phyloP scores from a whole-genome alignment of 2,797 vertebrate genomes.

The Decapterus maruadsi region DNA sequence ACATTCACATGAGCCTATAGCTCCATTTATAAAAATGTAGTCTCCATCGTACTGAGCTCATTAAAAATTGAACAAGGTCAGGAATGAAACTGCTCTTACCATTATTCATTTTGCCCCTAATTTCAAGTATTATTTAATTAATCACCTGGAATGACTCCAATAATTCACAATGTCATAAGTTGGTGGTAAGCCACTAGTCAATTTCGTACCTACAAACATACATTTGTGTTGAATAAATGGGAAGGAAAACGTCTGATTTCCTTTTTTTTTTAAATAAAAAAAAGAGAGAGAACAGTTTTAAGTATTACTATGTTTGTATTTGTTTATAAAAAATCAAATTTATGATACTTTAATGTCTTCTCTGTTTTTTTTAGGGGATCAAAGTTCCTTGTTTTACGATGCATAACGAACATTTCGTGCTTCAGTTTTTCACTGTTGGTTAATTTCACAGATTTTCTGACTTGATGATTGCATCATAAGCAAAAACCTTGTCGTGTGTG shows the following conservation, averaged over 20 bases:
- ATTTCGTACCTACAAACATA: slow-evolving; percentile 57
- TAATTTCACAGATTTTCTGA: slow-evolving; percentile 75
- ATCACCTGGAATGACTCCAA: slow-evolving; percentile 81
- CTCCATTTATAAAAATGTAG: slow-evolving; percentile 83
- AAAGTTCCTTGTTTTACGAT: slow-evolving; percentile 34
- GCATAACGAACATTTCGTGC: slow-evolving; percentile 43
- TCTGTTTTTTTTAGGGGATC: slow-evolving; percentile 9
- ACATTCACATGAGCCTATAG: slow-evolving; percentile 80
- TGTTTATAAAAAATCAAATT: slow-evolving; percentile 20
- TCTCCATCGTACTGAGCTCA: slow-evolving; percentile 81
- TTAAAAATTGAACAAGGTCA: slow-evolving; percentile 90
- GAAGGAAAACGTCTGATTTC: slow-evolving; percentile 16
- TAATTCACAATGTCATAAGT: slow-evolving; percentile 77
- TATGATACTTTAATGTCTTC: neutral
- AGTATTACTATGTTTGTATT: neutral
- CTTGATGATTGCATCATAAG: slow-evolving; percentile 77
- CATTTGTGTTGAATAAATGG: slow-evolving; percentile 13
- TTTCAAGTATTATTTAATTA: slow-evolving; percentile 85
- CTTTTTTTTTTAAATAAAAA: neutral
- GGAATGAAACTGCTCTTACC: slow-evolving; percentile 84
- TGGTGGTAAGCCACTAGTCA: slow-evolving; percentile 58
- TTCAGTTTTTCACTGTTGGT: slow-evolving; percentile 47
- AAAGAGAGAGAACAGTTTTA: slow-evolving; percentile 2
- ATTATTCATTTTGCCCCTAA: slow-evolving; percentile 87
- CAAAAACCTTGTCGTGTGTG: slow-evolving; percentile 55